Conservation (phyloP, 2,113 vertebrate species). For the Aythya baeri region DNA sequence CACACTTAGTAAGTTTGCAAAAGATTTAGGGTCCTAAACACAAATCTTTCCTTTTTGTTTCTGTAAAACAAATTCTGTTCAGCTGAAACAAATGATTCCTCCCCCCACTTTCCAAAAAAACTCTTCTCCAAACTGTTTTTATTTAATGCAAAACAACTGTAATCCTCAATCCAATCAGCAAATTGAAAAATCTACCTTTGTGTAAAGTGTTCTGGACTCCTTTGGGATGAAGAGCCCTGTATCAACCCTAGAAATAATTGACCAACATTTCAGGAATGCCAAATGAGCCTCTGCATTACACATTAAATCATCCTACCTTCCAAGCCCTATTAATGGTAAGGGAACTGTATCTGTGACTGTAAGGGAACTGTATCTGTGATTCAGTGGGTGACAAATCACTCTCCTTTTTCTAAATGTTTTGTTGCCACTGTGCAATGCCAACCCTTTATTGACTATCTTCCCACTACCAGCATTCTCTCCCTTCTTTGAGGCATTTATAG, state of each 20-base stretch:
- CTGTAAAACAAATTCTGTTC: not conserved
- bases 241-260: constrained; percentile 19
- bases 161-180: not conserved
- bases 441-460: not conserved
- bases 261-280: constrained; percentile 14
- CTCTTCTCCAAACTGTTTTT: not conserved
- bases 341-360: not conserved
- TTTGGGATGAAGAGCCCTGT: not conserved
- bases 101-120: not conserved
- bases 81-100: not conserved
- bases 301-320: not conserved
- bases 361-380: not conserved
- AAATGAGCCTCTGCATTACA: not conserved
- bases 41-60: not conserved
- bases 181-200: not conserved
- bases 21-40: not conserved
- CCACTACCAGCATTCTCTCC: not conserved
- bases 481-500: not conserved
- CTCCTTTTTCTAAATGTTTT: not conserved
- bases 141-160: not conserved
- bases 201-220: not conserved
- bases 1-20: not conserved
- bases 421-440: not conserved
- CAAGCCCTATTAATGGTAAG: not conserved
- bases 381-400: not conserved